Base-by-base conservation (phyloP, 1,140 invertebrate species). In the Myzus persicae region DNA sequence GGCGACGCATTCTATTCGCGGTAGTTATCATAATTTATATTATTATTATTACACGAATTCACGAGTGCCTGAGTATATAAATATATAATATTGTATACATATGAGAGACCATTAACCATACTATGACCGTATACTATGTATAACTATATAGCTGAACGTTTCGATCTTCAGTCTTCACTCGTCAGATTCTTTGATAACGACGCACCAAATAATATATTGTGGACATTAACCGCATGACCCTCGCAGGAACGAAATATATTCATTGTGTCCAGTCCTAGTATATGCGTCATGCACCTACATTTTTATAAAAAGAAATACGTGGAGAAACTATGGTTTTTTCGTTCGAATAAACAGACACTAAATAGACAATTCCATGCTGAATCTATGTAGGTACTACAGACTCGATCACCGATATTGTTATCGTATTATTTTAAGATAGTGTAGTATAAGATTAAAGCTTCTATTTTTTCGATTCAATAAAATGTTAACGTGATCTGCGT, bases 121-220 rank as follows among this genome's bases (percentile, higher is more conserved):
- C 18, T n/a, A 67, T 11, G 26, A 3, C 11, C 26, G 59, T 67
- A 59, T 48, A 48, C 8, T 48, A 20, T n/a, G n/a, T 48, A 48
- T 48, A 48, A 48, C 11, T 48, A 48, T 48, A 48, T 59, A 59
- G n/a, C 1, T 76, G 18, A n/a, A 76, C n/a, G n/a, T n/a, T 76
- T n/a, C 5, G 31, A 14, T 76, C 31, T 67, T 14, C 31, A 67
- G 59, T 67, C 59, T 76, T 76, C 59, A n/a, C 31, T 76, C 59
- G n/a, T 76, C 59, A n/a, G 59, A 76, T 76, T 76, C 59, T 76
- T n/a, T 76, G 59, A 76, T n/a, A 76, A 76, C 31, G 59, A 76
- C 59, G 14, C 36, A 76, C 31, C 31, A 76, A 76, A n/a, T n/a
- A 76, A 76, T 76, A 76, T 76, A n/a, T 76, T 36, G 11, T 76